Percentiles rank a stretch among this genome's conserved stretches.
These are phyloP conservation scores for Panagrolaimus sp. DNA, from an alignment of 1,140 invertebrate genomes.

Conservation along the genomic window DNA sequence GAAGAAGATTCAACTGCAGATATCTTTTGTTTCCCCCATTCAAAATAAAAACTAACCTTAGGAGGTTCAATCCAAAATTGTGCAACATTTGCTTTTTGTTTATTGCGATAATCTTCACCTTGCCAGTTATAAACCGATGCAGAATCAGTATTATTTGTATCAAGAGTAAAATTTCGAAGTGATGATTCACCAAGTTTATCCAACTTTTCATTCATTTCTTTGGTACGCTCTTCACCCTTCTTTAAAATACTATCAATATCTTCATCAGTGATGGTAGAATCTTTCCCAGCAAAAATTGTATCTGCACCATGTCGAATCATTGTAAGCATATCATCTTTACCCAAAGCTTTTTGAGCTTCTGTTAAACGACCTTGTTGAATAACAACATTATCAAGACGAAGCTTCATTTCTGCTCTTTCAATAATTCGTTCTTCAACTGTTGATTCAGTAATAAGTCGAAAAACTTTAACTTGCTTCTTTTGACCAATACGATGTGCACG, in stretches of 20 bases:
- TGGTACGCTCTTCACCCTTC: slow-evolving; percentile 69
- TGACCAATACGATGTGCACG: too few species aligned
- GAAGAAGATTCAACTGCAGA: too few species aligned
- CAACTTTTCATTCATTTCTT: slow-evolving; percentile 80
- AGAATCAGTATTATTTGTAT: slow-evolving; percentile 63
- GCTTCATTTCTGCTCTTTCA: too few species aligned
- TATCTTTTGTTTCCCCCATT: too few species aligned
- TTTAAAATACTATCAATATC: slow-evolving; percentile 91
- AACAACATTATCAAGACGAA: too few species aligned
- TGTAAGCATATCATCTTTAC: slow-evolving; percentile 96
- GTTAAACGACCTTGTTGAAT: slow-evolving; percentile 91
- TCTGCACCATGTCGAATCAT: slow-evolving; percentile 98
- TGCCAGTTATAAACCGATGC: slow-evolving; percentile 86
- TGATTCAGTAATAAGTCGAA: too few species aligned
- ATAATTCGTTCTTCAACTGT: too few species aligned
- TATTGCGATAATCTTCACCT: slow-evolving; percentile 70
- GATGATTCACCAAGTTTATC: slow-evolving; percentile 83
- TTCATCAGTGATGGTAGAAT: slow-evolving; percentile 93
- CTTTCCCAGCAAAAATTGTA: slow-evolving; percentile 95
- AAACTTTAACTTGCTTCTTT: too few species aligned
- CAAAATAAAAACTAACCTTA: too few species aligned
- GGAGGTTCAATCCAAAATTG: slow-evolving; percentile 91
- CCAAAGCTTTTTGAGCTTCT: slow-evolving; percentile 82
- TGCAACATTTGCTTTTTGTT: slow-evolving; percentile 62
- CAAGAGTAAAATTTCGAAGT: slow-evolving; percentile 87